Evolutionary conservation across 2,797 vertebrate genomes (phyloP).

Genomic region (Argentina silus): DNA sequence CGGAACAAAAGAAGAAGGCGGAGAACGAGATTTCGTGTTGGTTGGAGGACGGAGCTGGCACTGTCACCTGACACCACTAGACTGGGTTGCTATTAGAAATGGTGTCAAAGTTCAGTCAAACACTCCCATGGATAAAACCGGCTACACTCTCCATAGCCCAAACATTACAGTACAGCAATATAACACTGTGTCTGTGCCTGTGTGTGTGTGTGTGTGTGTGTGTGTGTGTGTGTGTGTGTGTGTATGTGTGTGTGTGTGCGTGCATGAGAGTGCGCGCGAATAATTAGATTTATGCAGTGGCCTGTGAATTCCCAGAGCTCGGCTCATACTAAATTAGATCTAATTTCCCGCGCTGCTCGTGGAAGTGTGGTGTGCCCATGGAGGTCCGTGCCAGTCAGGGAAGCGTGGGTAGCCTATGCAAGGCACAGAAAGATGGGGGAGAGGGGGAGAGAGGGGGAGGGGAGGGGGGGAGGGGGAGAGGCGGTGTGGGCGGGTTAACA

Average conservation of each 20-base stretch:
- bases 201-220: conserved; percentile 10
- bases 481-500: conserved; percentile 11
- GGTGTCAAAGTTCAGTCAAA: conserved; percentile 56
- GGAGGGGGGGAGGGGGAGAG: too few species aligned
- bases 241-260: not conserved
- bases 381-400: conserved; percentile 5
- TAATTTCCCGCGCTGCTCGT: conserved; percentile 19
- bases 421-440: conserved; percentile 13
- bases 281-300: conserved; percentile 30
- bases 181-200: not conserved
- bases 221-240: not conserved
- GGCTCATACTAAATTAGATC: conserved; percentile 41
- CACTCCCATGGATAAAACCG: conserved; percentile 38
- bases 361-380: not conserved
- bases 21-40: conserved; percentile 37
- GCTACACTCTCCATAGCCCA: not conserved
- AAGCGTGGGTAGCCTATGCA: conserved; percentile 21
- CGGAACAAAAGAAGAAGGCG: conserved; percentile 51
- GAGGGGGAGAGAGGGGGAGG: too few species aligned
- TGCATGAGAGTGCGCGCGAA: conserved; percentile 9
- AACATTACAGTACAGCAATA: not conserved
- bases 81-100: conserved; percentile 38
- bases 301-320: conserved; percentile 21
- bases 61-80: conserved; percentile 46
- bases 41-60: not conserved